These are phyloP conservation scores for Ptychobarbus kaznakovi DNA, from an alignment of 2,797 vertebrate genomes.

Conservation along the genomic window DNA sequence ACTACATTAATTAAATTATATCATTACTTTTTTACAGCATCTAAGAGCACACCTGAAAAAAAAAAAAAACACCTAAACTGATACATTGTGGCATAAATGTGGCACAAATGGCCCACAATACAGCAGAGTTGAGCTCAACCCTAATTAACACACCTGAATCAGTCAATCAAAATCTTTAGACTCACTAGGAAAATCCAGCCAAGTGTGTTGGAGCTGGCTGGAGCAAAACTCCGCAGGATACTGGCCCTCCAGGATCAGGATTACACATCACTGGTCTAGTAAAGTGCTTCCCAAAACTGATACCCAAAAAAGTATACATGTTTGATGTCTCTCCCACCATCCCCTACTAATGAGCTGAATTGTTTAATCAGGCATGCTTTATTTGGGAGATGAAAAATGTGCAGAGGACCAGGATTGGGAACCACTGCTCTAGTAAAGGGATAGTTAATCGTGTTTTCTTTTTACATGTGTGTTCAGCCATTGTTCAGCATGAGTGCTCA, in stretches of 20 bases:
- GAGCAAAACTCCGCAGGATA: not conserved
- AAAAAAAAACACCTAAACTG: not conserved
- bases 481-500: conserved; percentile 81
- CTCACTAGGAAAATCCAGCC: too few relatives aligned
- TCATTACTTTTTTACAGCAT: not conserved
- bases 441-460: not conserved
- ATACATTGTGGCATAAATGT: not conserved
- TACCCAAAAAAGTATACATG: not conserved
- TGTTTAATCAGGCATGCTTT: not conserved
- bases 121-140: too few relatives aligned
- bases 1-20: not conserved
- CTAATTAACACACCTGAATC: too few relatives aligned
- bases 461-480: conserved; percentile 67
- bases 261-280: not conserved
- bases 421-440: not conserved
- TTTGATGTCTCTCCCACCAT: not conserved
- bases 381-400: not conserved
- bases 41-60: not conserved
- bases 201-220: too few relatives aligned
- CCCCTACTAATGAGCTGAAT: too few relatives aligned
- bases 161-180: too few relatives aligned
- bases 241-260: not conserved
- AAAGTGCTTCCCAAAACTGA: not conserved
- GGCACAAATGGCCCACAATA: not conserved
- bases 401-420: not conserved